A percentile compares a stretch with the other conserved stretches of the same genome.
Evolutionary conservation across 2,113 vertebrate genomes (phyloP).

Genomic region (Rhinichthys klamathensis): DNA sequence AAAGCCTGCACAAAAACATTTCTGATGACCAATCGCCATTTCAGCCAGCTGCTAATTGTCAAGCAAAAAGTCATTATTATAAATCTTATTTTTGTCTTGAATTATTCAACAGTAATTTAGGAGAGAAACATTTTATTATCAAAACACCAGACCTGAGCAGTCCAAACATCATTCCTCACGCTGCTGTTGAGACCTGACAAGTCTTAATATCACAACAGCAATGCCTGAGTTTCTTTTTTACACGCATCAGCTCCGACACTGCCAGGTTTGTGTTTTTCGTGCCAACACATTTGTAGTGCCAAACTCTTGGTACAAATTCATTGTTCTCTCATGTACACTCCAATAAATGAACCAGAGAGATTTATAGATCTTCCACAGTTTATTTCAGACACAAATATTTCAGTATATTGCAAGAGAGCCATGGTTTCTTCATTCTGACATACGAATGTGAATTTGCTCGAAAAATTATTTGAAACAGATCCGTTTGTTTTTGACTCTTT

Average conservation of each 20-base stretch:
- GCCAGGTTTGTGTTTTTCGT: conserved; percentile 20
- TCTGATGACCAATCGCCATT: background rate
- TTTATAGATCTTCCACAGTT: conserved; percentile 3
- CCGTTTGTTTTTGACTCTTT: background rate
- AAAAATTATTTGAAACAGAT: background rate
- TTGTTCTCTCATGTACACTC: conserved; percentile 22
- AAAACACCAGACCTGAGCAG: conserved; percentile 10
- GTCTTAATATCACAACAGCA: background rate
- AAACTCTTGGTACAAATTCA: conserved; percentile 11
- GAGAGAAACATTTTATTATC: background rate
- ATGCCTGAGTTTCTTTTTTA: background rate
- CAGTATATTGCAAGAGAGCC: conserved; percentile 1
- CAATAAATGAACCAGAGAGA: conserved; percentile 2
- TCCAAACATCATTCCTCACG: background rate
- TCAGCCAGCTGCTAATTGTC: conserved; percentile 22
- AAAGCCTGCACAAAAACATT: conserved; percentile 3
- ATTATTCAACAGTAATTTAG: background rate
- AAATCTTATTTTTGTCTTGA: background rate
- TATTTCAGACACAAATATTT: background rate
- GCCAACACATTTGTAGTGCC: conserved; percentile 24
- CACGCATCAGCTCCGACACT: background rate
- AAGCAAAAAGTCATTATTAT: background rate
- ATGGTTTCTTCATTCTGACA: conserved; percentile 11
- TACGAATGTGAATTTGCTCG: conserved; percentile 23
- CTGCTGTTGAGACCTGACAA: background rate